A percentile compares a stretch with the other conserved stretches of the same genome.
These are phyloP conservation scores for Drosophila borealis DNA, from an alignment of 2,888 invertebrate genomes.

Conservation along the genomic window DNA sequence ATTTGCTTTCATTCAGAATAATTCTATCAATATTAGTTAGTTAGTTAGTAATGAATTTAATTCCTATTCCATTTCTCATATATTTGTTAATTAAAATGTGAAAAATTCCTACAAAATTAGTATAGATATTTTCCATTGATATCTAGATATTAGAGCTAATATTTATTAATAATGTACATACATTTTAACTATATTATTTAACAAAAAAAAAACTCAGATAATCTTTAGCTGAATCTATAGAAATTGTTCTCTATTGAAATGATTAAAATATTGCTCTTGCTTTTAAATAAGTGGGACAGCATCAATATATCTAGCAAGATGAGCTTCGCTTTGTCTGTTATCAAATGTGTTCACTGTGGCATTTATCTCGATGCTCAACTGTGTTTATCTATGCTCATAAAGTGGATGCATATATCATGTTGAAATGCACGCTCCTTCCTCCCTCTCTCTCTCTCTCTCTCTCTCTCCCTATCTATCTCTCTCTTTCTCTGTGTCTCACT, in stretches of 20 bases:
- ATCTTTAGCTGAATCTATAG: not conserved
- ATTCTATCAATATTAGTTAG: too few relatives aligned
- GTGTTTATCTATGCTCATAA: conserved; percentile 46
- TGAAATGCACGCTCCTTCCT: conserved; percentile 16
- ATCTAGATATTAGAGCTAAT: too few relatives aligned
- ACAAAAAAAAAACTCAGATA: too few relatives aligned
- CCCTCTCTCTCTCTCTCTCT: not conserved
- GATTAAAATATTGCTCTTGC: not conserved
- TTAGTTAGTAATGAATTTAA: too few relatives aligned
- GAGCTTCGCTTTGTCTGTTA: conserved; percentile 2
- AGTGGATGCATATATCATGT: conserved; percentile 47
- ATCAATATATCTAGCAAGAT: not conserved
- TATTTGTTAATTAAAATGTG: too few relatives aligned
- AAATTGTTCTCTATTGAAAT: too few relatives aligned
- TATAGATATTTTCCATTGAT: too few relatives aligned
- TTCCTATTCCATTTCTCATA: too few relatives aligned
- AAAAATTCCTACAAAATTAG: too few relatives aligned
- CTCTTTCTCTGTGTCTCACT: not conserved
- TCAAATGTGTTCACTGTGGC: conserved; percentile 46
- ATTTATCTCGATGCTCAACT: conserved; percentile 29
- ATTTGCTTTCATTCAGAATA: too few relatives aligned
- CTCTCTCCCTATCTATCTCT: not conserved
- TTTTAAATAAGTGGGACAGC: not conserved
- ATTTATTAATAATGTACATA: too few relatives aligned
- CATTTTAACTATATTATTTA: too few relatives aligned